phyloP scores from a whole-genome alignment of 2,113 vertebrate species.

The Aphelocoma coerulescens region DNA sequence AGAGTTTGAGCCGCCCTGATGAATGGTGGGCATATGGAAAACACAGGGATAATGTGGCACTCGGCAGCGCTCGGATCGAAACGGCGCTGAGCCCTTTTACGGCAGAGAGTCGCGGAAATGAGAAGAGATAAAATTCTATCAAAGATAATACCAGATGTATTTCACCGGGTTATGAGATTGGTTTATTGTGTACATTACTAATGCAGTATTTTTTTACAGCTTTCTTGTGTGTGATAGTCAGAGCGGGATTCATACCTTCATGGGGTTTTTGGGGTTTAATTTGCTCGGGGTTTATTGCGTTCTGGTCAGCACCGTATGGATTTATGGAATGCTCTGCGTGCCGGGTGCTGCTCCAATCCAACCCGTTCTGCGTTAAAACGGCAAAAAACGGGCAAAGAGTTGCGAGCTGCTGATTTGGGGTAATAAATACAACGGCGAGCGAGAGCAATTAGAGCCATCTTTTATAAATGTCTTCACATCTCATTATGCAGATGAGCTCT shows the following conservation, averaged over 20 bases:
- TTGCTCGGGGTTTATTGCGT: background rate
- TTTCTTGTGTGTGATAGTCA: slow-evolving; percentile 59
- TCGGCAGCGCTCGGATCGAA: slow-evolving; percentile 9
- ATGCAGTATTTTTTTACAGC: slow-evolving; percentile 70
- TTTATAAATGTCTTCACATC: slow-evolving; percentile 38
- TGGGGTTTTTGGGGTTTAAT: slow-evolving; percentile 40
- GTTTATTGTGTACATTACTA: slow-evolving; percentile 72
- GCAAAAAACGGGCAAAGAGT: background rate
- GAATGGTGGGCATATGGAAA: slow-evolving; percentile 36
- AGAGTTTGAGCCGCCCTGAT: slow-evolving; percentile 40
- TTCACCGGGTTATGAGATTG: slow-evolving; percentile 76
- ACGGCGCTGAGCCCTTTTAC: slow-evolving; percentile 7
- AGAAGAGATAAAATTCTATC: slow-evolving; percentile 73
- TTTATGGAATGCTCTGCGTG: background rate
- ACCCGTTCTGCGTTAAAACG: background rate
- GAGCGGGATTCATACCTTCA: slow-evolving; percentile 54
- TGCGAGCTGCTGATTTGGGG: background rate
- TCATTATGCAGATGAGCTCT: slow-evolving; percentile 37
- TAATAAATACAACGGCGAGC: background rate
- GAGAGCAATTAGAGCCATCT: slow-evolving; percentile 10
- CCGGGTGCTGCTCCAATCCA: background rate
- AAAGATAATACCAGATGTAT: slow-evolving; percentile 69
- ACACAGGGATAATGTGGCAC: background rate
- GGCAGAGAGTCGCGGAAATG: slow-evolving; percentile 66
- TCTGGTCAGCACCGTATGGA: background rate